Base-by-base conservation (phyloP, 2,113 vertebrate species). In the Pelobates fuscus region DNA sequence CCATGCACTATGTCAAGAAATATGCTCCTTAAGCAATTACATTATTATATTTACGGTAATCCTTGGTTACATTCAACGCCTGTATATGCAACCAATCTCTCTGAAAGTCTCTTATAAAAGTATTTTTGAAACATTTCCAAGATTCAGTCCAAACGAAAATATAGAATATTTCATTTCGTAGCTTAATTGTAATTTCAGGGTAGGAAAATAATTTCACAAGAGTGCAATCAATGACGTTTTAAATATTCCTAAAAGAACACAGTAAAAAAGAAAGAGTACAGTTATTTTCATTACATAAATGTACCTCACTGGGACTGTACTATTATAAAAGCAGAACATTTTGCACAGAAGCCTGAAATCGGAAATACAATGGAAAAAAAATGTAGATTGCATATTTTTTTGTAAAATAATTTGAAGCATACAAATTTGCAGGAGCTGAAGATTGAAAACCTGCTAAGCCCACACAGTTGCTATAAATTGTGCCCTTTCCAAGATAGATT, bases 391-490 rank as follows among this genome's bases (percentile, higher is more conserved):
- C 54, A 70, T 70, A 43, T 41, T 23, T n/a, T n/a, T n/a, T n/a
- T n/a, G n/a, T n/a, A n/a, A n/a, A n/a, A n/a, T n/a, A n/a, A n/a
- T n/a, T 70, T 58, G 17, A 41, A 14, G 8, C 3, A 4, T 25
- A 32, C 20, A 70, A n/a, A 24, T 20, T 59, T 15, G 43, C 18
- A 24, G 67, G 18, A 27, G 17, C 8, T 23, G 4, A 11, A n/a
- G 12, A 24, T 27, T 54, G 26, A 7, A 37, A 64, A 54, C 46
- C 23, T 54, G 62, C 43, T 37, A n/a, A 17, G 15, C 59, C 60
- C 70, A 52, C 60, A 37, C 70, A 37, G 20, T 32, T 32, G 21
- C 43, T 18, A 64, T 64, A 52, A 23, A 54, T 52, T 52, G 49
- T 64, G 70, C 54, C 60, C 43, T 63, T 46, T 54, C 43, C 14